A percentile compares a stretch with the other conserved stretches of the same genome.
Conservation (phyloP, 2,113 vertebrate genomes). For the Sorex fumeus region DNA sequence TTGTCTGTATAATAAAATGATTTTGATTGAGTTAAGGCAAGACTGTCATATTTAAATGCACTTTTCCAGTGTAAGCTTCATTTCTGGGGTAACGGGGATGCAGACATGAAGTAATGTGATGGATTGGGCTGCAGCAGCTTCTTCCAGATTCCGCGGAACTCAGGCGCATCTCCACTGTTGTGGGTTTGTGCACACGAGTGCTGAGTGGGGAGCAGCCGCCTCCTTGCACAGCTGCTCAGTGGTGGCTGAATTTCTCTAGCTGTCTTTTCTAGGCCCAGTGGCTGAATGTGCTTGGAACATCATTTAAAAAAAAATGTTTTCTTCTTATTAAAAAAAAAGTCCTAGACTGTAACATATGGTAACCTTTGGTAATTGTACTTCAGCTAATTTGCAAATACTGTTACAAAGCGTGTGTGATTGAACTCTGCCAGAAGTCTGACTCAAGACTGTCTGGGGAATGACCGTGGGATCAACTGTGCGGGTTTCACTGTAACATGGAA, state of each 20-base stretch:
- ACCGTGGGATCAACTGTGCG: neutral
- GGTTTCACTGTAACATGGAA: neutral
- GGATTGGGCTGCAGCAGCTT: neutral
- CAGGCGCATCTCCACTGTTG: neutral
- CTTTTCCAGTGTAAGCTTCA: neutral
- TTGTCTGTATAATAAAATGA: constrained; percentile 20
- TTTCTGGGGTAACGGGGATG: constrained; percentile 7
- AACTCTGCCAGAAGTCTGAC: neutral
- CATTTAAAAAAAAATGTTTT: constrained; percentile 50
- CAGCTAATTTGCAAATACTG: constrained; percentile 32
- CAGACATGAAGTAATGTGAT: neutral
- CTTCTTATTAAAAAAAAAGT: constrained; percentile 39
- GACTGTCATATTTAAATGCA: neutral
- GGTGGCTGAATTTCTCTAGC: constrained; percentile 9
- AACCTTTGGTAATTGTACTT: constrained; percentile 36
- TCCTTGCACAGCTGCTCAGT: neutral
- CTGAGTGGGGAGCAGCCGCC: neutral
- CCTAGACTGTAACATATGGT: neutral
- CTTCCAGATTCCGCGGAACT: neutral
- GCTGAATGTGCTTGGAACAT: neutral
- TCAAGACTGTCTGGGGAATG: neutral
- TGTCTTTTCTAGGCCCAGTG: constrained; percentile 13
- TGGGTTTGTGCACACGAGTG: neutral
- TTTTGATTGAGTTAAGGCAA: constrained; percentile 10
- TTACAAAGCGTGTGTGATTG: neutral